Percentiles rank a stretch among this genome's conserved stretches.
Conservation (phyloP, 2,888 invertebrate species). For the Leptopilina drosophilae region DNA sequence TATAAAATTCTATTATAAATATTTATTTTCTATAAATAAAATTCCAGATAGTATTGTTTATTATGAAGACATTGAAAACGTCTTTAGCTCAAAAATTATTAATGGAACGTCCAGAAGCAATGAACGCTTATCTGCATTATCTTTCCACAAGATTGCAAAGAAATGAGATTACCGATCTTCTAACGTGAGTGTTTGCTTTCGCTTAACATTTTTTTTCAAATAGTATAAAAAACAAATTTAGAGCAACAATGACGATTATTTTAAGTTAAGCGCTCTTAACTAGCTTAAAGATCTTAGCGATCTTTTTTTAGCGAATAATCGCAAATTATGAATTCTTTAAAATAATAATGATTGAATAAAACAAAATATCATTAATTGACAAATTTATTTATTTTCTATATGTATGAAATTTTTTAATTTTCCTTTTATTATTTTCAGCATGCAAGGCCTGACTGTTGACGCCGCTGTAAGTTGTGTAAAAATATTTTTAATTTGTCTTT, state of each 20-base stretch:
- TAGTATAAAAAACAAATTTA: no score
- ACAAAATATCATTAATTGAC: no score
- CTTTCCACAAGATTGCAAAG: slow-evolving; percentile 83
- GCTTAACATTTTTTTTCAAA: no score
- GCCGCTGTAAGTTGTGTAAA: slow-evolving; percentile 81
- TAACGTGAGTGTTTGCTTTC: slow-evolving; percentile 81
- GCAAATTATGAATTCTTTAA: no score
- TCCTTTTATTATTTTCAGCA: slow-evolving; percentile 76
- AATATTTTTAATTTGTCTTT: slow-evolving; percentile 28
- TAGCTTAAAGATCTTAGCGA: no score
- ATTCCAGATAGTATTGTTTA: slow-evolving; percentile 84
- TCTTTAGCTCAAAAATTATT: slow-evolving; percentile 85
- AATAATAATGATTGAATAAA: no score
- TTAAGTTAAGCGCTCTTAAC: no score
- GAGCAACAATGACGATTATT: no score
- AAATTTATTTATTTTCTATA: not conserved
- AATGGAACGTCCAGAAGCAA: slow-evolving; percentile 83
- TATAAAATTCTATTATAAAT: no score
- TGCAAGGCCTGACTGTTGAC: slow-evolving; percentile 83
- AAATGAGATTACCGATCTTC: slow-evolving; percentile 84
- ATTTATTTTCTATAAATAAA: slow-evolving; percentile 10
- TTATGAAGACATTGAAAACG: slow-evolving; percentile 85
- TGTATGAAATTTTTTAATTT: not conserved
- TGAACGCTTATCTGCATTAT: slow-evolving; percentile 86
- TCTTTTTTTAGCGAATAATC: no score